Percentiles rank a stretch among this genome's conserved stretches.
Evolutionary conservation across 2,797 vertebrate genomes (phyloP).

Genomic region (Eulemur rubriventer): DNA sequence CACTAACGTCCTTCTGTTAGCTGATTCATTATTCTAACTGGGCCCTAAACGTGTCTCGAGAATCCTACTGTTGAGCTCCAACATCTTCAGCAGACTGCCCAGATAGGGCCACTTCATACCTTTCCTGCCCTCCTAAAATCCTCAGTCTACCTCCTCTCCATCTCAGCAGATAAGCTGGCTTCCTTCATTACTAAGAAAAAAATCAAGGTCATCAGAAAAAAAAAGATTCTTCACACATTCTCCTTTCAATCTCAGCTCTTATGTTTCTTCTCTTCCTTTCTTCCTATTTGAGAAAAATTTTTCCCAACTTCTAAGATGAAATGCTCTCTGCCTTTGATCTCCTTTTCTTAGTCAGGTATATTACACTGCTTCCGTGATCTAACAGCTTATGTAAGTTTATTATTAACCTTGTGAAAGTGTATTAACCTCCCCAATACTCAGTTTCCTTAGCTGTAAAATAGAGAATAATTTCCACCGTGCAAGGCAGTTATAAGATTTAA

Average conservation of each 20-base stretch:
- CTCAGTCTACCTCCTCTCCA: background rate
- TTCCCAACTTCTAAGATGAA: background rate
- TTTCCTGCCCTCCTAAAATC: background rate
- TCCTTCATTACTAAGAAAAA: background rate
- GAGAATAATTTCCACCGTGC: too few relatives aligned
- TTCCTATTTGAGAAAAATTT: constrained; percentile 17
- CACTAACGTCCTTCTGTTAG: background rate
- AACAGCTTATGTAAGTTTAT: background rate
- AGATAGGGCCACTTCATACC: background rate
- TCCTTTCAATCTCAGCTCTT: background rate
- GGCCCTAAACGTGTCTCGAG: background rate
- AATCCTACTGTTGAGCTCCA: background rate
- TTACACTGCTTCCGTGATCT: background rate
- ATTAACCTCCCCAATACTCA: background rate
- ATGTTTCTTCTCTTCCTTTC: background rate
- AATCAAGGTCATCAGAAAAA: background rate
- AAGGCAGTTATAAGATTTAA: background rate
- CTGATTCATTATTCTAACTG: background rate
- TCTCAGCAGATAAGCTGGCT: background rate
- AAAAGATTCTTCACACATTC: background rate
- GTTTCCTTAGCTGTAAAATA: background rate
- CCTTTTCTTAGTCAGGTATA: background rate
- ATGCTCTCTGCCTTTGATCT: background rate
- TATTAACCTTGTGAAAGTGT: background rate
- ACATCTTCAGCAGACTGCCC: background rate